Evolutionary conservation across 1,140 invertebrate species (phyloP).

Genomic region (Chironomus tepperi): DNA sequence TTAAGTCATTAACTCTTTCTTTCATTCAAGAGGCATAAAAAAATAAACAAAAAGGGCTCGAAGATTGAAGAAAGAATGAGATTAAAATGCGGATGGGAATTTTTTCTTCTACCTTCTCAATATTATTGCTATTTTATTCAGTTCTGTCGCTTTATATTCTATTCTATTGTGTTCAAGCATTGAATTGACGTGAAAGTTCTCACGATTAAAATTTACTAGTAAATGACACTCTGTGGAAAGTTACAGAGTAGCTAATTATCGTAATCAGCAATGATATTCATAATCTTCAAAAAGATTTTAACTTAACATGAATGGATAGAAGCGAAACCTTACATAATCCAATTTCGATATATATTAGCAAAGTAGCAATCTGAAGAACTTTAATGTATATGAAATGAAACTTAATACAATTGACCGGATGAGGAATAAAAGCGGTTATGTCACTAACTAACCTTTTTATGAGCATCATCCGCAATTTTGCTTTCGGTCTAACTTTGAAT

Average conservation of each 20-base stretch:
- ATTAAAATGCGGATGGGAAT: conserved; percentile 1
- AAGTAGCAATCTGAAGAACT: not conserved
- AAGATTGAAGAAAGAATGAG: not conserved
- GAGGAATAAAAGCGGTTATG: not conserved
- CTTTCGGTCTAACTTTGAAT: not conserved
- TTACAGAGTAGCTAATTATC: not conserved
- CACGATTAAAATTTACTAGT: not conserved
- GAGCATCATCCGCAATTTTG: not conserved
- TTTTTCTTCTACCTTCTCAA: not conserved
- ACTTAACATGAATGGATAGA: not conserved
- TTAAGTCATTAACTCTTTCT: conserved; percentile 3
- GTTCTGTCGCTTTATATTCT: conserved; percentile 6
- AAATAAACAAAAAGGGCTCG: not conserved
- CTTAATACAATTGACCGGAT: not conserved
- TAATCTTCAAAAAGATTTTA: not conserved
- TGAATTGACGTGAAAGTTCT: conserved; percentile 6
- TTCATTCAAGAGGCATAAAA: not conserved
- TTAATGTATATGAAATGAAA: not conserved
- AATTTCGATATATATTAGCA: too few relatives aligned
- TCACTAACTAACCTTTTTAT: not conserved
- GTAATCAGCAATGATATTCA: too few relatives aligned
- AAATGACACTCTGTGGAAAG: not conserved
- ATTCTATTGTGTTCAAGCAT: not conserved
- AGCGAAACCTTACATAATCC: not conserved
- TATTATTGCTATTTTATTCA: not conserved